Conservation (phyloP, 2,888 invertebrate genomes). For the Drosophila kanekoi region DNA sequence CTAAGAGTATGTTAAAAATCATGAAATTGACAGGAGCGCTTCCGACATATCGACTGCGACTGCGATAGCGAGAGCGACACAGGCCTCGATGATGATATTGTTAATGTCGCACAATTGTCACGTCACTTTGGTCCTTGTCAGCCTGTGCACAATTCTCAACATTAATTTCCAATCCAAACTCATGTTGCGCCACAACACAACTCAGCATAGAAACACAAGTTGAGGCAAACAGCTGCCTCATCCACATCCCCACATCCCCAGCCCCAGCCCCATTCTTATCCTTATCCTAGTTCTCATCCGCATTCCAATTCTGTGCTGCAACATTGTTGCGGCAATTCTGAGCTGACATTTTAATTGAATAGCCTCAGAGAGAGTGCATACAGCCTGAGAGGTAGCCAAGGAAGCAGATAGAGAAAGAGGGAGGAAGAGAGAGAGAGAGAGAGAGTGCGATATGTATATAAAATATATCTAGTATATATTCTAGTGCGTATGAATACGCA, state of each 20-base stretch:
- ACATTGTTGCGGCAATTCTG: slow-evolving; percentile 39
- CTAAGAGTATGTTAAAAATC: slow-evolving; percentile 23
- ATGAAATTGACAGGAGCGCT: slow-evolving; percentile 21
- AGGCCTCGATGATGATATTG: slow-evolving; percentile 16
- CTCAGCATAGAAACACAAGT: not conserved
- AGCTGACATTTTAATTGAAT: slow-evolving; percentile 76
- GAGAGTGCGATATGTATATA: no score
- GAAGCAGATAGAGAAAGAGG: no score
- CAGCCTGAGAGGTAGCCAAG: slow-evolving; percentile 11
- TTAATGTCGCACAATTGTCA: slow-evolving; percentile 42
- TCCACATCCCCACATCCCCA: not conserved
- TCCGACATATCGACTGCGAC: not conserved
- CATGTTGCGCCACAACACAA: slow-evolving; percentile 50
- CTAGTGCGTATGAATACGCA: no score
- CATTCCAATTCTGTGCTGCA: slow-evolving; percentile 15
- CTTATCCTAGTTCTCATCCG: slow-evolving; percentile 5
- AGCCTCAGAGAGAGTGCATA: slow-evolving; percentile 26
- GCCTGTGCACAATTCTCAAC: slow-evolving; percentile 35
- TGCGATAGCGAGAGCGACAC: not conserved
- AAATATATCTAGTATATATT: not conserved
- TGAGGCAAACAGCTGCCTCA: slow-evolving; percentile 34
- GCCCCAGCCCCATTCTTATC: not conserved
- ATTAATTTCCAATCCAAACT: slow-evolving; percentile 69
- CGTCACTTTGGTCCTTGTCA: slow-evolving; percentile 14
- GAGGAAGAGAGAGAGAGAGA: no score